Base-by-base conservation (phyloP, 2,797 vertebrate genomes). In the Acrossocheilus fasciatus region DNA sequence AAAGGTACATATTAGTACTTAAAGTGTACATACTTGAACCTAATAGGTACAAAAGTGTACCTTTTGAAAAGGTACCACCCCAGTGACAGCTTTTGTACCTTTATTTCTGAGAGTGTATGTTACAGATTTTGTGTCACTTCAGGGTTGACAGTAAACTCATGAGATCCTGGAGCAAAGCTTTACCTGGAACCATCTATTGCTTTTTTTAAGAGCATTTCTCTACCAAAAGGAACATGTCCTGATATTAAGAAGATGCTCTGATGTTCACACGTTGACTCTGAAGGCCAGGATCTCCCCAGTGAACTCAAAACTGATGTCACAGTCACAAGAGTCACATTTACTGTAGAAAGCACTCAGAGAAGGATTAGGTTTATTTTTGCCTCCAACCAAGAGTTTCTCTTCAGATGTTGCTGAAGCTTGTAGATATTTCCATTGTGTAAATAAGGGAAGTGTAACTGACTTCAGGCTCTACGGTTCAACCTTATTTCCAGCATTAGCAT, bases 101-200 rank as follows among this genome's bases (percentile, higher is more conserved):
- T 26, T 26, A 26, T 26, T 26, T 26, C 26, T 26, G 26, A 26
- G 26, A 26, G 26, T 26, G 26, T 26, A 52, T 78, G 47, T 64
- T 54, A 57, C 4, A 75, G 57, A 81, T 75, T 68, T 64, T 57
- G 39, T 69, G 43, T 14, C 52, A 64, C 62, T 78, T 52, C 34
- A 43, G 18, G 52, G 39, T 39, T 75, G 50, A 83, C 74, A 30
- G 57, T 70, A 43, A 81, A 45, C 74, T 45, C 9, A 23, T 4
- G 26, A 68, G 20, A 76, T 45, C 72, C 69, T 50, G 41, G 50
- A 88, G 72, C 75, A 52, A 83, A 69, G 78, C 64, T 62, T 85
- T 23, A 77, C 45, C 39, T 68, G 6, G 36, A 68, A 68, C 10
- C 23, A 6, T 59, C 5, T 26, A 23, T 43, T 34, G n/a, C 34